A percentile compares a stretch with the other conserved stretches of the same genome.
These are phyloP conservation scores for Choristoneura fumiferana DNA, from an alignment of 1,140 invertebrate species.

Conservation along the genomic window DNA sequence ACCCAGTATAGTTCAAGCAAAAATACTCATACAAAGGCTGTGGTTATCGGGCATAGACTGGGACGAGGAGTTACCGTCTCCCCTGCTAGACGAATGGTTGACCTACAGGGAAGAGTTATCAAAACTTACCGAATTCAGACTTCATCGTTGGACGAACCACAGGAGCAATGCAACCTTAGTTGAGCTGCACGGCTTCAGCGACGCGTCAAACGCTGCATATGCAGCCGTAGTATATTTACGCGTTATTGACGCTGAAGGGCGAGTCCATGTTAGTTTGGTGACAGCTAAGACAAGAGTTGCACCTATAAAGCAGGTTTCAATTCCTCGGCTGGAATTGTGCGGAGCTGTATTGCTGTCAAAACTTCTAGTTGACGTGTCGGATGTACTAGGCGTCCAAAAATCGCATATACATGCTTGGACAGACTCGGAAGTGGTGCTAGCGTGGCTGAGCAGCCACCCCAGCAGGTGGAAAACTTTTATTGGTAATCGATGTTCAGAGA, in stretches of 20 bases:
- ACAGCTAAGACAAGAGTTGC: no score
- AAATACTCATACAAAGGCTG: slow-evolving; percentile 51
- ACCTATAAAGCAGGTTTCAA: no score
- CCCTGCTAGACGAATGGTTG: slow-evolving; percentile 20
- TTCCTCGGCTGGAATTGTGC: no score
- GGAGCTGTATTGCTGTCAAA: slow-evolving; percentile 22
- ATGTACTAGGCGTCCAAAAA: background rate
- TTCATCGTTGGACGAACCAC: slow-evolving; percentile 13
- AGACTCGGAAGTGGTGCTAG: no score
- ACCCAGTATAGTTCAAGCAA: slow-evolving; percentile 44
- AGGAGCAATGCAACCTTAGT: background rate
- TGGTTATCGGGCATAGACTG: slow-evolving; percentile 34
- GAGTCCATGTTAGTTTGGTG: slow-evolving; percentile 21
- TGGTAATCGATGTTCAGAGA: slow-evolving; percentile 19
- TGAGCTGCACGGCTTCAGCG: slow-evolving; percentile 21
- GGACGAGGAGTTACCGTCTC: no score
- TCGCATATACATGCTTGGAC: no score
- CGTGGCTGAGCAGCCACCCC: no score
- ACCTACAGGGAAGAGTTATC: slow-evolving; percentile 18
- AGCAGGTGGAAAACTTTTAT: slow-evolving; percentile 31
- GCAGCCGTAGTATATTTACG: no score
- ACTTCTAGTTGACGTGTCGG: slow-evolving; percentile 17
- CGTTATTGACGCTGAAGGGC: background rate
- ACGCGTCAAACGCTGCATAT: slow-evolving; percentile 34
- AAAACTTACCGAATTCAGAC: background rate